Evolutionary conservation across 1,140 invertebrate species (phyloP).

Genomic region (Pantala flavescens): DNA sequence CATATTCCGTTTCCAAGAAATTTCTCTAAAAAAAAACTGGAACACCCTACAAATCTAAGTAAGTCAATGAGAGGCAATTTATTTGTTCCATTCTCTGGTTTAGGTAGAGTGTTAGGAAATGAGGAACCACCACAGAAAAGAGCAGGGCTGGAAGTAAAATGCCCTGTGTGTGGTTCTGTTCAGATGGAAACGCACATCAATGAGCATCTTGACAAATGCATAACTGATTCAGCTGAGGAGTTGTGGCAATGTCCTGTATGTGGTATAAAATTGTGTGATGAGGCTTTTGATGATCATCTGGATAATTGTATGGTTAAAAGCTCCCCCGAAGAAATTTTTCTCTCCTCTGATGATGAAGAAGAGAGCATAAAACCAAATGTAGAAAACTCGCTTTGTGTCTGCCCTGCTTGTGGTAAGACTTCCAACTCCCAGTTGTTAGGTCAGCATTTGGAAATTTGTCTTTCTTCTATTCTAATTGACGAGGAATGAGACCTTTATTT

Average conservation of each 20-base stretch:
- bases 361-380: neutral
- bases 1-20: too few relatives aligned
- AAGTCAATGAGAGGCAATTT: too few relatives aligned
- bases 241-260: neutral
- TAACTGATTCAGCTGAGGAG: neutral
- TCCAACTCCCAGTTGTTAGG: neutral
- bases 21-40: too few relatives aligned
- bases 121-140: neutral
- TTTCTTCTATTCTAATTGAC: neutral
- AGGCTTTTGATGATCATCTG: neutral
- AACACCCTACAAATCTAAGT: too few relatives aligned
- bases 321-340: neutral
- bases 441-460: neutral
- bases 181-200: neutral
- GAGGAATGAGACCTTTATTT: too few relatives aligned
- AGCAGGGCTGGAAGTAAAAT: neutral
- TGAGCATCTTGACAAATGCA: neutral
- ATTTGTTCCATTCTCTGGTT: neutral
- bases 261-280: neutral
- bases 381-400: neutral
- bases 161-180: neutral
- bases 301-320: neutral
- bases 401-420: neutral
- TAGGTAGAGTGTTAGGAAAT: neutral
- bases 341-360: neutral